Conservation (phyloP, 1,140 invertebrate genomes). For the Conus betulinus region DNA sequence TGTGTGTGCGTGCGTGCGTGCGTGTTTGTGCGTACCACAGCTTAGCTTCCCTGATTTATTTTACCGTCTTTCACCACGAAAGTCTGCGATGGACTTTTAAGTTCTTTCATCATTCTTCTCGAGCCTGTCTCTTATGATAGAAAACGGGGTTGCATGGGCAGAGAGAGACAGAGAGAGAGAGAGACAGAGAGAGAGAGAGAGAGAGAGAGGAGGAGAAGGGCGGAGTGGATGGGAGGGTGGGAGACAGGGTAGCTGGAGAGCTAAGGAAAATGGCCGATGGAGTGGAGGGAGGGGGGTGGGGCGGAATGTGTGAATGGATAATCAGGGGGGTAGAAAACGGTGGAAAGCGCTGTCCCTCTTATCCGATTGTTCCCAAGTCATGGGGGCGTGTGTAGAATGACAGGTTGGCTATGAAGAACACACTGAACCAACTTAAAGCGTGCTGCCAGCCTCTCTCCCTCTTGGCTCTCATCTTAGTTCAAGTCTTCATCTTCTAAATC, state of each 20-base stretch:
- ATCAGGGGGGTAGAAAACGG: no score
- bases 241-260: neutral
- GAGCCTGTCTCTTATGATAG: neutral
- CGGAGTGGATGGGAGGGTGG: neutral
- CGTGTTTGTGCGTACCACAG: no score
- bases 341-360: neutral
- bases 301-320: neutral
- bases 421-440: no score
- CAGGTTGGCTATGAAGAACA: neutral
- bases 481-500: no score
- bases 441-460: no score
- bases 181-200: neutral
- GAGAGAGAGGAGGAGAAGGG: neutral
- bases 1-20: no score
- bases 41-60: no score
- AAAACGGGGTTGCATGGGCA: neutral
- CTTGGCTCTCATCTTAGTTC: no score
- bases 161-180: neutral
- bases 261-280: neutral
- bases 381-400: neutral
- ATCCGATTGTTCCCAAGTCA: neutral
- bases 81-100: no score
- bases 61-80: no score
- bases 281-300: neutral
- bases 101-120: no score